Percentiles rank a stretch among this genome's conserved stretches.
These are phyloP conservation scores for Panzeria rudis DNA, from an alignment of 2,888 invertebrate genomes.

Conservation along the genomic window DNA sequence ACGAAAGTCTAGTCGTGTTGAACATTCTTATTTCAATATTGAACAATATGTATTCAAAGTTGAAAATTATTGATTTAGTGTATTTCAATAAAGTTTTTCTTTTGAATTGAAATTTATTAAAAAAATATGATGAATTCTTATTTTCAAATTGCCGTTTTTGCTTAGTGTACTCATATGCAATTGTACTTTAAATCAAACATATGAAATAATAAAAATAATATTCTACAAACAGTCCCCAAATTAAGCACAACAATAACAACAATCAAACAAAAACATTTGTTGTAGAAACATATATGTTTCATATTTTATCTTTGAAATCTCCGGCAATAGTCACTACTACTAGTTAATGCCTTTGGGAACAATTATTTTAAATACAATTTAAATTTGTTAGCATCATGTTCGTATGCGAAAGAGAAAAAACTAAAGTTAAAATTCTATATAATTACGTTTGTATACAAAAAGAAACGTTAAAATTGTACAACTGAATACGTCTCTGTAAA, in stretches of 20 bases:
- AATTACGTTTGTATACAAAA: constrained; percentile 10
- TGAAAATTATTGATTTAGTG: no score
- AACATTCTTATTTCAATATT: no score
- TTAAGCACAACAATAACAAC: neutral
- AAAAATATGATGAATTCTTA: no score
- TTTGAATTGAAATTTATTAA: no score
- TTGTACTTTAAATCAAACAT: neutral
- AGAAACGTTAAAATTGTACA: constrained; percentile 17
- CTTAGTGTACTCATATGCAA: neutral
- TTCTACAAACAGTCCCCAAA: neutral
- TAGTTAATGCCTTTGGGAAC: constrained; percentile 5
- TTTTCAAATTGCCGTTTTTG: no score
- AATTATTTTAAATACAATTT: constrained; percentile 11
- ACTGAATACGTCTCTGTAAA: constrained; percentile 46
- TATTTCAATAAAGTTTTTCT: no score
- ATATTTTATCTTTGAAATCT: neutral
- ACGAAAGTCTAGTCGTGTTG: no score
- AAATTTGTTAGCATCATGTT: constrained; percentile 3
- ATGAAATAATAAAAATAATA: neutral
- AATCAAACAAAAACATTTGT: neutral
- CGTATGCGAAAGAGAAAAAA: neutral
- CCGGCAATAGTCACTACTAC: neutral
- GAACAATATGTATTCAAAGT: no score
- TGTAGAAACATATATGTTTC: neutral
- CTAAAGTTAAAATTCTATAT: constrained; percentile 17